Base-by-base conservation (phyloP, 2,797 vertebrate genomes). In the Galaxias olidus region DNA sequence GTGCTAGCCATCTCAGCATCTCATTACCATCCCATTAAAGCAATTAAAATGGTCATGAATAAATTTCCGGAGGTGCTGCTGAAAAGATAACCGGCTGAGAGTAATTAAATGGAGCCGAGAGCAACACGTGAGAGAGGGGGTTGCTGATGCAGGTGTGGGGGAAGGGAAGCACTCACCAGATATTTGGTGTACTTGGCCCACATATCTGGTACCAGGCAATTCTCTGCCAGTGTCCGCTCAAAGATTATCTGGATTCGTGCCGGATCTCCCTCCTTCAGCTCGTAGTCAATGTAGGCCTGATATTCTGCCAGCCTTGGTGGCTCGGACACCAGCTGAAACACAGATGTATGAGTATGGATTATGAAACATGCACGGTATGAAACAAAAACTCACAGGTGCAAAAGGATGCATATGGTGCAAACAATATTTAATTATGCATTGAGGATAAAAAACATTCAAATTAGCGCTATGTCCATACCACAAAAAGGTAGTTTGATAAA, bases 161-260 rank as follows among this genome's bases (percentile, higher is more conserved):
- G 10, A 40, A 17, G 8, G 2, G 4, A 20, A 49, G 42, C 50
- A 82, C 96, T 98, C 90, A 98, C 98, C 85, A 99, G 90, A 79
- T 98, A 99, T 11, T 86, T 92, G 60, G 93, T 95, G 86, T 93
- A 98, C 73, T 94, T 95, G 10, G 94, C 91, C 98, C 98, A 99
- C 71, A 99, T 92, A 84, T 99, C 97, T 8, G 97, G 96, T 42
- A 98, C 97, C 4, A 99, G 92, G 87, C 98, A 99, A 90, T 99
- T 99, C 84, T 99, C 98, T 0, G 90, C 94, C 83, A 99, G 81
- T 41, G 97, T 90, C 5, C 97, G 93, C 88, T 99, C 98, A 4
- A 94, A 99, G 72, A 90, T 92, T 40, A 96, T 83, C 90, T 98
- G 97, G 66, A 99, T 89, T 9, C 96, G 93, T 51, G 96, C 93